phyloP scores from a whole-genome alignment of 2,113 vertebrate species.

The Fukomys damarensis region DNA sequence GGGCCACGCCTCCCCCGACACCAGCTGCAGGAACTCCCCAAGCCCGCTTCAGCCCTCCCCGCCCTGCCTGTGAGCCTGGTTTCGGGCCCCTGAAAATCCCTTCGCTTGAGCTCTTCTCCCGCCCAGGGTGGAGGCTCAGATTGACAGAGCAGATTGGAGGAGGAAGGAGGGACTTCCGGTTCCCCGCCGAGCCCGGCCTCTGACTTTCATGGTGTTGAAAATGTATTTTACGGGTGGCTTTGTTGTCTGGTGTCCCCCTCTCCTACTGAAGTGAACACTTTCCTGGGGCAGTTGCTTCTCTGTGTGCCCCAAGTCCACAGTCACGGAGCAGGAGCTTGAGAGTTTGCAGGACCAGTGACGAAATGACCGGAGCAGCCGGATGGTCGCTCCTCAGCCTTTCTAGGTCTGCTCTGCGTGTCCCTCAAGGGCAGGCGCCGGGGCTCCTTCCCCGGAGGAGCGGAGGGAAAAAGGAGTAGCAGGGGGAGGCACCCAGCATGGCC shows the following conservation, averaged over 20 bases:
- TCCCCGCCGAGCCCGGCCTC: background rate
- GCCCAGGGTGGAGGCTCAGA: background rate
- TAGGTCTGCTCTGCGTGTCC: background rate
- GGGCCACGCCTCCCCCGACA: background rate
- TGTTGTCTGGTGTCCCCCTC: background rate
- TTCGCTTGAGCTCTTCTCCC: background rate
- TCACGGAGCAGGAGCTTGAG: background rate
- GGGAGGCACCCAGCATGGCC: conserved; percentile 50
- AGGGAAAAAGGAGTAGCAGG: background rate
- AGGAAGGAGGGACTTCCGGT: too few relatives aligned
- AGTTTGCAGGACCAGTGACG: background rate
- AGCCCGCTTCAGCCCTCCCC: background rate
- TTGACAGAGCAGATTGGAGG: too few relatives aligned
- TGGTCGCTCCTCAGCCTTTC: background rate
- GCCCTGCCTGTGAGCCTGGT: accelerated
- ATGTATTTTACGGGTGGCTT: background rate
- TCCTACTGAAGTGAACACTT: background rate
- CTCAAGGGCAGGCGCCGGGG: accelerated
- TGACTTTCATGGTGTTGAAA: background rate
- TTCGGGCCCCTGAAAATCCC: background rate
- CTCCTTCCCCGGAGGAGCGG: background rate
- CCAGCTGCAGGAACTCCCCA: background rate
- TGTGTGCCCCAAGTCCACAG: background rate
- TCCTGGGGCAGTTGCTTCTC: background rate
- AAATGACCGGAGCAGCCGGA: background rate